Base-by-base conservation (phyloP, 2,113 vertebrate genomes). In the Microcebus griseorufus region DNA sequence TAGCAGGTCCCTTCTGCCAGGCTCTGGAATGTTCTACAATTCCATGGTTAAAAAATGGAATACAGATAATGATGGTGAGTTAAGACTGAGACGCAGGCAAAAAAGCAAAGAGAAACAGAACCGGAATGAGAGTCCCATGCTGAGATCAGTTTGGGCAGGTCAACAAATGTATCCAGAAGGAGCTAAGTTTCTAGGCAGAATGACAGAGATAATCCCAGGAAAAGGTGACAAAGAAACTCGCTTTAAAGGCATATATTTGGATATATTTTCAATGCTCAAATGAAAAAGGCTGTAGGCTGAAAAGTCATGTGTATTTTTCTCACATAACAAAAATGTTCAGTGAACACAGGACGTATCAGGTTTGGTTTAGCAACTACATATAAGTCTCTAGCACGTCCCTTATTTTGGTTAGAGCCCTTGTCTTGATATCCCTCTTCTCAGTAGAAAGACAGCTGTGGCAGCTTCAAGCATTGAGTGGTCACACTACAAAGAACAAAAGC, bases 181-280 rank as follows among this genome's bases (percentile, higher is more conserved):
- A 39, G 2, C 10, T 42, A 39, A 18, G 9, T 6, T 60, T 32
- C 27, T 58, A n/a, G 23, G 5, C 6, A 25, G 17, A 69, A 62
- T 8, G 60, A 4, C 69, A 91, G 45, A 42, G 42, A 48, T 29
- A 58, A 13, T 64, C 13, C 37, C 22, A 22, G 55, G 3, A 82
- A 88, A 96, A 45, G 9, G 3, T 14, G 29, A 3, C 18, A 53
- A 58, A 67, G 37, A 73, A 51, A 48, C 16, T 53, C 4, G 13
- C 51, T 53, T 53, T 53, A 53, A 53, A 53, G 13, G 51, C 51
- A 53, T 53, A 53, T 53, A 53, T 53, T 53, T 53, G 51, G 51
- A 53, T 87, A 4, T 90, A 53, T 53, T 78, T 90, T 69, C 5
- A 78, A 78, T n/a, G 70, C 20, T 78, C 27, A 64, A 67, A 88